Percentiles rank a stretch among this genome's conserved stretches.
These are phyloP conservation scores for Megaleporinus macrocephalus DNA, from an alignment of 2,113 vertebrate genomes.

Conservation along the genomic window DNA sequence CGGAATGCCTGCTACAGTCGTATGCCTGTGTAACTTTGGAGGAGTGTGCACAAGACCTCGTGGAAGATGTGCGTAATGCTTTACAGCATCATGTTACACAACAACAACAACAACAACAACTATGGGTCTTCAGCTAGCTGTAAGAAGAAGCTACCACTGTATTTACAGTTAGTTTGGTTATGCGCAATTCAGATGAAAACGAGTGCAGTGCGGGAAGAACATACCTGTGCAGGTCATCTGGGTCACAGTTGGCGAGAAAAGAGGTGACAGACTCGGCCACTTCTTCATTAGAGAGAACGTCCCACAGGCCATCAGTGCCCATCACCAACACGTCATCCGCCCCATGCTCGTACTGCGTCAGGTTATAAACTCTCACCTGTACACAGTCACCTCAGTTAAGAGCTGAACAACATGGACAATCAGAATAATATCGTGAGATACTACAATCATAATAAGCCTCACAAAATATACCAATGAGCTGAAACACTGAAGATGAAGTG, in stretches of 20 bases:
- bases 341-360: constrained; percentile 85
- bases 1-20: no score
- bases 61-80: no score
- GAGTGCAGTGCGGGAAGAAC: background rate
- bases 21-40: no score
- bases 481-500: no score
- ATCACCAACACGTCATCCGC: constrained; percentile 91
- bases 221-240: constrained; percentile 94
- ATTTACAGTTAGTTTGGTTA: background rate
- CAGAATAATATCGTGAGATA: background rate
- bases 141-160: no score
- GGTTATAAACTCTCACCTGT: constrained; percentile 91
- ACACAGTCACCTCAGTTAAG: background rate
- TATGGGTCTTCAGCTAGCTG: no score
- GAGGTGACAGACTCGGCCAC: constrained; percentile 88
- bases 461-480: background rate
- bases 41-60: no score
- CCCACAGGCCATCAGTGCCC: constrained; percentile 97
- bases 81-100: no score
- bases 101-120: no score
- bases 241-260: constrained; percentile 95
- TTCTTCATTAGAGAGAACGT: constrained; percentile 95
- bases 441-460: no score
- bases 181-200: background rate
- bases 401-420: background rate